These are phyloP conservation scores for Cettia cetti DNA, from an alignment of 2,113 vertebrate species.

Conservation along the genomic window DNA sequence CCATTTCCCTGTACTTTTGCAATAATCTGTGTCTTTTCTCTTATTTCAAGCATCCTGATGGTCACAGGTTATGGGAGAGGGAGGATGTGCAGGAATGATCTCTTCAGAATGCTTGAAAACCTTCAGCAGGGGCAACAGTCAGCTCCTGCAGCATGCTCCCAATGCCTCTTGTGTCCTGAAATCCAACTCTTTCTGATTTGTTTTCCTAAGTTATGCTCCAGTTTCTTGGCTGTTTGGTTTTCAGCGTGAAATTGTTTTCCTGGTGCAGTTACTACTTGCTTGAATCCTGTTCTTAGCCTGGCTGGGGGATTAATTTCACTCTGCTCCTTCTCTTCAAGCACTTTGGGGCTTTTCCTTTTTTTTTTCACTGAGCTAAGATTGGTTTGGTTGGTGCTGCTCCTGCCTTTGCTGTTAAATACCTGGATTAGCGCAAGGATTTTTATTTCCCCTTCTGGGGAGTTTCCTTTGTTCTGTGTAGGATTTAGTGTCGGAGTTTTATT, in stretches of 20 bases:
- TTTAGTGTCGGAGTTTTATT: neutral
- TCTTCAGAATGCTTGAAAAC: neutral
- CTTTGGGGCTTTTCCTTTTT: neutral
- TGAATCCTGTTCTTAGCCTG: neutral
- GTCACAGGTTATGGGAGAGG: neutral
- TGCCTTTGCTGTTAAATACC: neutral
- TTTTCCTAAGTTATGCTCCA: neutral
- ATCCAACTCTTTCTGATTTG: neutral
- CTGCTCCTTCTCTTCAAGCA: neutral
- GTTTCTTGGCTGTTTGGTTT: neutral
- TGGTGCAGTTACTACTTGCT: neutral
- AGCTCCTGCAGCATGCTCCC: rapidly evolving
- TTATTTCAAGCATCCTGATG: neutral
- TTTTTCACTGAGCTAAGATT: neutral
- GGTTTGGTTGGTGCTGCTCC: neutral
- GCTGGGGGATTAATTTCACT: neutral
- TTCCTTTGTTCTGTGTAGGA: neutral
- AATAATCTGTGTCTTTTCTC: neutral
- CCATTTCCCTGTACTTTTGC: neutral
- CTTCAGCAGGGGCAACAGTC: neutral
- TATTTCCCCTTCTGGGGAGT: neutral
- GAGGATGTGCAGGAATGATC: neutral
- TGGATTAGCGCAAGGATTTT: neutral
- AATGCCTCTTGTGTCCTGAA: neutral
- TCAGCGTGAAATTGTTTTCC: neutral